Base-by-base conservation (phyloP, 2,888 invertebrate species). In the Beris chalybata region DNA sequence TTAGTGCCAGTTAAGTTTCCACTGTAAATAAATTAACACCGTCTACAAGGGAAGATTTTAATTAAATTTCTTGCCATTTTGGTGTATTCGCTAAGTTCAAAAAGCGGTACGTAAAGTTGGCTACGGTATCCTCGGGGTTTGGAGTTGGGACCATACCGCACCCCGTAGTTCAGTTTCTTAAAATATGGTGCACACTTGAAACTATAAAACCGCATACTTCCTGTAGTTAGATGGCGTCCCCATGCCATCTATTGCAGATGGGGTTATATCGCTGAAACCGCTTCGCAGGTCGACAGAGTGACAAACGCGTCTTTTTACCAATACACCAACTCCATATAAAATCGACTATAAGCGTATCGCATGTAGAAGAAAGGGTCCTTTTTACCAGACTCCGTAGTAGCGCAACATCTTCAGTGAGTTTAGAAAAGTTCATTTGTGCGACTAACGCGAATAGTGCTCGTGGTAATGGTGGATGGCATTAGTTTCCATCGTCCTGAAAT, bases 51-150 rank as follows among this genome's bases (percentile, higher is more conserved):
- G 50, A 50, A 61, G 61, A 50, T 61, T 61, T 61, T 61, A 61
- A 61, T 61, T 61, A 61, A 61, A 61, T 61, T 61, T 61, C 61
- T 61, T 61, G 61, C 61, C 50, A 61, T 61, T 61, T 61, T 50
- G 38, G 15, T 6, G 61, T 50, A 52, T 31, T 58, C 45, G 47
- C 47, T 9, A n/a, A 47, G 13, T 13, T 47, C n/a, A 9, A 44
- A n/a, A 13, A 15, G 13, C 15, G 15, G n/a, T 13, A 15, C 47
- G 47, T 44, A 47, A 43, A 56, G 9, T 53, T 7, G 15, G 29
- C 4, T 44, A 15, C 2, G 32, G 12, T 50, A 38, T 32, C 15
- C 29, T 61, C 32, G 38, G 50, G 61, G 43, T 43, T 52, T 50
- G 61, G 43, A 50, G 48, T 15, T 31, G 32, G n/a, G 32, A 6